Evolutionary conservation across 1,140 invertebrate species (phyloP).

Genomic region (Macrobrachium nipponense): DNA sequence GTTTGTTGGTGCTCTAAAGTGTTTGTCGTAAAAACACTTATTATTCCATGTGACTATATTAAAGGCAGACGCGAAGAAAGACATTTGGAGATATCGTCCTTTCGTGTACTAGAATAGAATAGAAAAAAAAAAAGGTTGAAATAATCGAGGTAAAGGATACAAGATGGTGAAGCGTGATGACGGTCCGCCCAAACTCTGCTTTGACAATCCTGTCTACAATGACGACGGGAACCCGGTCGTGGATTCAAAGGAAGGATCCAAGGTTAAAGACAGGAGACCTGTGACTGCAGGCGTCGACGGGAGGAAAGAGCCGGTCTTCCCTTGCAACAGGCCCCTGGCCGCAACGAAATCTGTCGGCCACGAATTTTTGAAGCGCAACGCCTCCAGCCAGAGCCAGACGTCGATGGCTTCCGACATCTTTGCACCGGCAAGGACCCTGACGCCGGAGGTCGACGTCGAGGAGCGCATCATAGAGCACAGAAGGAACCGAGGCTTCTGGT

Average conservation of each 20-base stretch:
- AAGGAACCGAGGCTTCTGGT: conserved; percentile 48
- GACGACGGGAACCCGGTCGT: neutral
- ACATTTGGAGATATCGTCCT: too few species aligned
- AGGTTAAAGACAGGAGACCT: neutral
- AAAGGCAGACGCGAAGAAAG: too few species aligned
- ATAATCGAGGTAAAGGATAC: neutral
- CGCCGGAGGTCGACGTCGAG: conserved; percentile 47
- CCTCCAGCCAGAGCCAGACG: neutral
- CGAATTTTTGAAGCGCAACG: neutral
- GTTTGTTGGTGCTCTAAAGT: too few species aligned
- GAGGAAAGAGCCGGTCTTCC: neutral
- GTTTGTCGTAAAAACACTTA: too few species aligned
- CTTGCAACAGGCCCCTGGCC: neutral
- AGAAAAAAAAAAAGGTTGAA: neutral
- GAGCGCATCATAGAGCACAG: conserved; percentile 54
- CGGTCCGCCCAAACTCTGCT: conserved; percentile 20
- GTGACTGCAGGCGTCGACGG: neutral
- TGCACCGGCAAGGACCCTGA: neutral
- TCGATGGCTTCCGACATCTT: neutral
- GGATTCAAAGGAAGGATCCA: neutral
- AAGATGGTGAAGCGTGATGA: conserved; percentile 44
- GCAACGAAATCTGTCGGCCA: neutral
- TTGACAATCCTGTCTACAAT: conserved; percentile 37
- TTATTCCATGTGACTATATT: too few species aligned
- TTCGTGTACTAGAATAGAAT: too few species aligned